phyloP scores from a whole-genome alignment of 2,888 invertebrate genomes.

The Melinopterus prodromus region DNA sequence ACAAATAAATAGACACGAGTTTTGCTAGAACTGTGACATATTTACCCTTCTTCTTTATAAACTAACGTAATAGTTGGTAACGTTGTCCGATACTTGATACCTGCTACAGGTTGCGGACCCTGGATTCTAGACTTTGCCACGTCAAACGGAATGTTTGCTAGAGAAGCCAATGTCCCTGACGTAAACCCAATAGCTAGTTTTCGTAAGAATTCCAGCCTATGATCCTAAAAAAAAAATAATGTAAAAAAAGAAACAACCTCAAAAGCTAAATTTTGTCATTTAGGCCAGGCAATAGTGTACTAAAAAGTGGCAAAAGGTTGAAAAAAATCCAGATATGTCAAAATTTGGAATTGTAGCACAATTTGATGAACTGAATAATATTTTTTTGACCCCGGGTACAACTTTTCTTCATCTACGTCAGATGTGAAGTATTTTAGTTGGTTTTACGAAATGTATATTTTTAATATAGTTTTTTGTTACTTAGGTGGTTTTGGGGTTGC shows the following conservation, averaged over 20 bases:
- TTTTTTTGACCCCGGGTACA: no score
- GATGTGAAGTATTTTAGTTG: no score
- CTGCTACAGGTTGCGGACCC: slow-evolving; percentile 81
- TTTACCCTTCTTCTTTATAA: slow-evolving; percentile 89
- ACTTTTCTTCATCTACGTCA: no score
- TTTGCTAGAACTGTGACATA: background rate
- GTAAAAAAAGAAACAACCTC: background rate
- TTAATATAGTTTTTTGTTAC: no score
- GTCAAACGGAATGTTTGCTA: slow-evolving; percentile 93
- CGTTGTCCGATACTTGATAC: slow-evolving; percentile 82
- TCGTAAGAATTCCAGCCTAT: slow-evolving; percentile 72
- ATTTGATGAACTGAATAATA: no score
- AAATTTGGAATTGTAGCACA: no score
- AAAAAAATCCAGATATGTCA: no score
- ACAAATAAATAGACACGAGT: background rate
- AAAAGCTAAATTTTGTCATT: background rate
- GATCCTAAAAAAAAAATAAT: slow-evolving; percentile 65
- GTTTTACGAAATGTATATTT: no score
- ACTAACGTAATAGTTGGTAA: slow-evolving; percentile 76
- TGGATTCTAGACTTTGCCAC: slow-evolving; percentile 96
- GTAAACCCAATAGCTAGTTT: slow-evolving; percentile 86
- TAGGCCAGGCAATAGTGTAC: background rate
- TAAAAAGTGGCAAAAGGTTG: no score
- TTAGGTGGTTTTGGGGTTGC: no score
- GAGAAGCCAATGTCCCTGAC: slow-evolving; percentile 87